Evolutionary conservation across 2,888 invertebrate genomes (phyloP).

Genomic region (Spatulosminthurus flaviceps): DNA sequence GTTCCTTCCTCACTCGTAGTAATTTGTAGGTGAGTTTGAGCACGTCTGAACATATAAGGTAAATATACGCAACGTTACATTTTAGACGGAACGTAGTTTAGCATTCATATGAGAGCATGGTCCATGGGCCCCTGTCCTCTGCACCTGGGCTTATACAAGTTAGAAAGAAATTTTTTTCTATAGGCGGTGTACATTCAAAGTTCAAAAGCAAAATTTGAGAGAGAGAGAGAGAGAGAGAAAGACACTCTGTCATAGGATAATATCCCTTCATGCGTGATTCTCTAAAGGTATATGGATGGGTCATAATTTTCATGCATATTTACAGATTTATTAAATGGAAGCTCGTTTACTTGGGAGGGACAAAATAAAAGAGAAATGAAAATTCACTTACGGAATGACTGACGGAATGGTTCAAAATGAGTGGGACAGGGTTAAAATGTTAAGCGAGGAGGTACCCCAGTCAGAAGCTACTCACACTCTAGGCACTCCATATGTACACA

Average conservation of each 20-base stretch:
- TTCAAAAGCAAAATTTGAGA: slow-evolving; percentile 40
- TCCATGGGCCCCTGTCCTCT: slow-evolving; percentile 34
- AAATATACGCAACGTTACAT: slow-evolving; percentile 22
- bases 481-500: no score
- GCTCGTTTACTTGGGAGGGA: slow-evolving; percentile 46
- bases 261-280: slow-evolving; percentile 6
- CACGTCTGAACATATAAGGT: slow-evolving; percentile 27
- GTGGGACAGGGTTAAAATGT: slow-evolving; percentile 38
- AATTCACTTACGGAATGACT: slow-evolving; percentile 42
- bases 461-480: background rate
- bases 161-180: slow-evolving; percentile 36
- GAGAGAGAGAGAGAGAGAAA: slow-evolving; percentile 21
- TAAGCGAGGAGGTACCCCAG: background rate
- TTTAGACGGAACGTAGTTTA: slow-evolving; percentile 16
- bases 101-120: slow-evolving; percentile 37
- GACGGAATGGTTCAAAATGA: slow-evolving; percentile 28
- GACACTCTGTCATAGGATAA: slow-evolving; percentile 2
- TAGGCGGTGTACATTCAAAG: slow-evolving; percentile 29
- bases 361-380: slow-evolving; percentile 29
- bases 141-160: slow-evolving; percentile 39
- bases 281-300: background rate
- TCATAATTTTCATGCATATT: slow-evolving; percentile 21
- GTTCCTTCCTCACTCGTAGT: background rate
- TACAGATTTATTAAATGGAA: slow-evolving; percentile 41
- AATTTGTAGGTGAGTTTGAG: slow-evolving; percentile 23